These are phyloP conservation scores for Scaptomyza pallida DNA, from an alignment of 1,140 invertebrate genomes.

Conservation along the genomic window DNA sequence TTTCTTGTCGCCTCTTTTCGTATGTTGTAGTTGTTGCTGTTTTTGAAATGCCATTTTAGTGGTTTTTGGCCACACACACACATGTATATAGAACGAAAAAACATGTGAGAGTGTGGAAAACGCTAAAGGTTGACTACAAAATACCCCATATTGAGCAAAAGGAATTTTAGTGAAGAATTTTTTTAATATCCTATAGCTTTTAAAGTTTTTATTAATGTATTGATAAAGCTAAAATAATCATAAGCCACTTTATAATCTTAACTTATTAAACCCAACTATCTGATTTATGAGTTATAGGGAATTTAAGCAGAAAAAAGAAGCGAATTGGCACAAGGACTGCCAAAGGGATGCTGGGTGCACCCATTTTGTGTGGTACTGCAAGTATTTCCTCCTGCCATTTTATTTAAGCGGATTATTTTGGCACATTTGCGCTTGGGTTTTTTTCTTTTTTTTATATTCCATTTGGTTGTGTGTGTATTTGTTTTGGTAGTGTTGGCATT, in stretches of 20 bases:
- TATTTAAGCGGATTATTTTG: constrained; percentile 82
- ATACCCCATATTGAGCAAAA: constrained; percentile 19
- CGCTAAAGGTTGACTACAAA: background rate
- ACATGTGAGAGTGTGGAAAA: background rate
- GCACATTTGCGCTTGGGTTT: constrained; percentile 71
- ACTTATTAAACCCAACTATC: background rate
- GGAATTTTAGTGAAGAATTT: no score
- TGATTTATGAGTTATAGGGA: constrained; percentile 7
- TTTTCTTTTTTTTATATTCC: constrained; percentile 28
- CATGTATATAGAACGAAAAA: no score
- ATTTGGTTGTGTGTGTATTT: constrained; percentile 3
- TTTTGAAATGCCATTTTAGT: constrained; percentile 68
- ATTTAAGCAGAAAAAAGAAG: constrained; percentile 27
- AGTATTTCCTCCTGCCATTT: constrained; percentile 71
- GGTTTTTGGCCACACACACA: constrained; percentile 64
- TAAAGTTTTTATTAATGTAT: no score
- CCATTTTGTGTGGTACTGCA: constrained; percentile 51
- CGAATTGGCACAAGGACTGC: constrained; percentile 73
- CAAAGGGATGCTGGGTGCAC: constrained; percentile 64
- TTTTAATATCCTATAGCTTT: no score
- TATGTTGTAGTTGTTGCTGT: constrained; percentile 38
- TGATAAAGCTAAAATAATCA: no score
- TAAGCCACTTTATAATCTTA: no score
- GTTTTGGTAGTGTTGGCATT: constrained; percentile 40
- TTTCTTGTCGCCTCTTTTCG: constrained; percentile 39